Evolutionary conservation across 2,888 invertebrate genomes (phyloP).

Genomic region (Polydesmus complanatus): DNA sequence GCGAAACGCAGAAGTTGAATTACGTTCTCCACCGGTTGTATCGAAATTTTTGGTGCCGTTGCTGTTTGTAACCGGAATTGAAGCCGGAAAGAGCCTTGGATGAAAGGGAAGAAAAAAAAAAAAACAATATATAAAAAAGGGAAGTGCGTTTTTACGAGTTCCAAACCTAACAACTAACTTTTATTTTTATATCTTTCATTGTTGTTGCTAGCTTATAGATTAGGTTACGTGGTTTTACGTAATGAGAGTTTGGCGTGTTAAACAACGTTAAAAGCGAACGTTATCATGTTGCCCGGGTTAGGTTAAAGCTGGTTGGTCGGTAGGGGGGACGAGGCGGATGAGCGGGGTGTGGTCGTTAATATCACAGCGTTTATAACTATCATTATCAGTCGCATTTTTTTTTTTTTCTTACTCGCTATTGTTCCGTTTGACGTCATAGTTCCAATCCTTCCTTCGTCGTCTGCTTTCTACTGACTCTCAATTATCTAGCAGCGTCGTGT

Average conservation of each 20-base stretch:
- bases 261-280: not conserved
- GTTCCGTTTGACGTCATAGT: not conserved
- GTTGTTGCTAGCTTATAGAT: not conserved
- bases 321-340: not conserved
- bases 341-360: not conserved
- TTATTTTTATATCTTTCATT: not conserved
- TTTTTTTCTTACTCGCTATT: not conserved
- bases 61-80: too few species aligned
- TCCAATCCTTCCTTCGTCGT: too few species aligned
- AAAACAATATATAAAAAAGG: not conserved
- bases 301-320: not conserved
- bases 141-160: not conserved
- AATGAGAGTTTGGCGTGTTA: not conserved
- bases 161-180: not conserved
- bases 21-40: too few species aligned
- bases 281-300: not conserved
- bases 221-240: not conserved
- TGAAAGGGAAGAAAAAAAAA: not conserved
- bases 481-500: too few species aligned
- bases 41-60: too few species aligned
- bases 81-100: not conserved
- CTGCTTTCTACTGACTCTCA: too few species aligned
- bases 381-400: not conserved
- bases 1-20: too few species aligned
- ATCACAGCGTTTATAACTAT: not conserved